Evolutionary conservation across 2,888 invertebrate species (phyloP).

Genomic region (Drosophila koepferae): DNA sequence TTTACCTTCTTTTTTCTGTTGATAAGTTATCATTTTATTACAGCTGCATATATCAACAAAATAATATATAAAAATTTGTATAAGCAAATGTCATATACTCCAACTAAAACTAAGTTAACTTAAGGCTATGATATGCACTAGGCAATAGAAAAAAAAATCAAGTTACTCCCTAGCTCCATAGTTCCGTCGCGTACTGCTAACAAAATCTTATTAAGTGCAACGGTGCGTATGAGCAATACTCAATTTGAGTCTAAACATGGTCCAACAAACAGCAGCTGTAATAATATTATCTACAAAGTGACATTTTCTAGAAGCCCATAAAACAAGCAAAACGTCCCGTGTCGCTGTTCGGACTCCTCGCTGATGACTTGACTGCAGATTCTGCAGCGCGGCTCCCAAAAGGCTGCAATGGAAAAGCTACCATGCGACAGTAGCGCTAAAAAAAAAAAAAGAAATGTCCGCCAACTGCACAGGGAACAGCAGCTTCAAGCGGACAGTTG

Average conservation of each 20-base stretch:
- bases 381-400: slow-evolving; percentile 48
- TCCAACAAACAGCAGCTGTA: slow-evolving; percentile 36
- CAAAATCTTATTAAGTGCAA: slow-evolving; percentile 61
- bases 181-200: slow-evolving; percentile 1
- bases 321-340: slow-evolving; percentile 11
- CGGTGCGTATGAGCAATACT: slow-evolving; percentile 73
- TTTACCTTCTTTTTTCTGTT: no score
- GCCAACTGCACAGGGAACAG: slow-evolving; percentile 16
- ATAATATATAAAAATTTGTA: no score
- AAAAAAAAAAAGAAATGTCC: neutral
- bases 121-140: no score
- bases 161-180: neutral
- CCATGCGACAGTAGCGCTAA: slow-evolving; percentile 21
- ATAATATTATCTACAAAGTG: slow-evolving; percentile 27
- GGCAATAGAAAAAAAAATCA: no score
- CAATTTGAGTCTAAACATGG: slow-evolving; percentile 49
- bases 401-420: slow-evolving; percentile 58
- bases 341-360: neutral
- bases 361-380: slow-evolving; percentile 52
- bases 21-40: no score
- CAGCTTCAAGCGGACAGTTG: slow-evolving; percentile 37
- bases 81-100: no score
- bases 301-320: slow-evolving; percentile 13
- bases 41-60: no score
- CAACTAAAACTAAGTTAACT: no score